Conservation (phyloP, 2,888 invertebrate species). For the Aquatica leii region DNA sequence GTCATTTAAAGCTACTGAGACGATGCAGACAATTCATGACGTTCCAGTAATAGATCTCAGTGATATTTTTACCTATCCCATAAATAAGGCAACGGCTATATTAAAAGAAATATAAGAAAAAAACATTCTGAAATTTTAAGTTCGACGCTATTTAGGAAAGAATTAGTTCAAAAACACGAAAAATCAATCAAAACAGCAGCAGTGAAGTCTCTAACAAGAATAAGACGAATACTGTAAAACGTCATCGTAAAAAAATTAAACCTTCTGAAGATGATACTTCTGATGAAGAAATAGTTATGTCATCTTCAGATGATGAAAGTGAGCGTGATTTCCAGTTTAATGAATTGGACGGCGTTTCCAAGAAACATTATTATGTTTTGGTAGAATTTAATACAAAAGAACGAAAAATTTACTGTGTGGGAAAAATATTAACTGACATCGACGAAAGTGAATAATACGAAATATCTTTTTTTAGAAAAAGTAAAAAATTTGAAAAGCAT, state of each 20-base stretch:
- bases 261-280: not conserved
- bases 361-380: conserved; percentile 7
- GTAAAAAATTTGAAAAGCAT: no score
- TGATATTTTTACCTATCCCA: conserved; percentile 1
- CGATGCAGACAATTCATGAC: not conserved
- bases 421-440: no score
- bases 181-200: conserved; percentile 3
- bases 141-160: not conserved
- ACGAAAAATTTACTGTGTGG: not conserved
- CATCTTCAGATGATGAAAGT: not conserved
- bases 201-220: not conserved
- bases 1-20: not conserved
- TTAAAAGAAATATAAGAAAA: not conserved
- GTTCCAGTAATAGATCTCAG: not conserved
- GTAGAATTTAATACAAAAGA: conserved; percentile 7
- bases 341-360: conserved; percentile 1
- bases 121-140: conserved; percentile 11
- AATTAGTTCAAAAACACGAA: conserved; percentile 5
- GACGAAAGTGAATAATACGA: not conserved
- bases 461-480: conserved; percentile 2
- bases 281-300: conserved; percentile 5
- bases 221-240: not conserved
- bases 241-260: not conserved
- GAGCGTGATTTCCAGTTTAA: not conserved
- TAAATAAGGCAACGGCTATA: not conserved